These are phyloP conservation scores for Dioctria rufipes DNA, from an alignment of 2,888 invertebrate genomes.

Conservation along the genomic window DNA sequence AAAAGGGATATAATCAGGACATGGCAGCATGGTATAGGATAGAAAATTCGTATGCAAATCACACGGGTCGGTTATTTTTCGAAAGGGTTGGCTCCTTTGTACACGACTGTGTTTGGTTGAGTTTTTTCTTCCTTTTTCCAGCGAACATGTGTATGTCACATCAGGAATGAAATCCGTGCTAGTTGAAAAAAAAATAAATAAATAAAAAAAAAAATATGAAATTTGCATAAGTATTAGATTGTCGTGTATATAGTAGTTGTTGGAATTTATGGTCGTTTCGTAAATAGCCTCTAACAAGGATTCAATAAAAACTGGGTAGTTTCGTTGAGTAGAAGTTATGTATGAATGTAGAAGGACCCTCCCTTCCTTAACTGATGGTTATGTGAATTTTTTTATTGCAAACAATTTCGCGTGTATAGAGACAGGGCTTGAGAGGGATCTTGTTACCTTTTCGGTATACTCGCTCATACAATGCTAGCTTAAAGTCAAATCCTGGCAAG, in stretches of 20 bases:
- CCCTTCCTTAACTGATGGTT: background rate
- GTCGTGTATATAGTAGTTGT: conserved; percentile 24
- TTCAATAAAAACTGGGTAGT: conserved; percentile 55
- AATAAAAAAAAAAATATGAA: background rate
- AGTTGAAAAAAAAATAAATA: conserved; percentile 29
- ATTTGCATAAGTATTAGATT: conserved; percentile 57
- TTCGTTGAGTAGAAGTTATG: background rate
- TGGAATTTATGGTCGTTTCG: conserved; percentile 56
- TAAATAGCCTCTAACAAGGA: conserved; percentile 58
- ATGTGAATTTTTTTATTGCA: conserved; percentile 51
- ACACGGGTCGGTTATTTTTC: conserved; percentile 59
- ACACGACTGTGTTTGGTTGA: conserved; percentile 42
- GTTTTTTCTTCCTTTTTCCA: background rate
- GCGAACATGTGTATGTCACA: conserved; percentile 38
- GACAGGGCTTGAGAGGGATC: conserved; percentile 25
- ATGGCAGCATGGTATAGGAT: conserved; percentile 46
- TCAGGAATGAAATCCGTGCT: conserved; percentile 20
- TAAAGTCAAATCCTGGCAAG: conserved; percentile 43
- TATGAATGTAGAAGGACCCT: conserved; percentile 11
- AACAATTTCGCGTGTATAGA: conserved; percentile 39
- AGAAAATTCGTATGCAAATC: conserved; percentile 59
- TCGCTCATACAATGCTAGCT: background rate
- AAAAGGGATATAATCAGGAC: conserved; percentile 51
- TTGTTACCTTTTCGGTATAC: conserved; percentile 47
- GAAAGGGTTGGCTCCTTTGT: conserved; percentile 58